Evolutionary conservation across 1,140 invertebrate genomes (phyloP).

Genomic region (Battus philenor): DNA sequence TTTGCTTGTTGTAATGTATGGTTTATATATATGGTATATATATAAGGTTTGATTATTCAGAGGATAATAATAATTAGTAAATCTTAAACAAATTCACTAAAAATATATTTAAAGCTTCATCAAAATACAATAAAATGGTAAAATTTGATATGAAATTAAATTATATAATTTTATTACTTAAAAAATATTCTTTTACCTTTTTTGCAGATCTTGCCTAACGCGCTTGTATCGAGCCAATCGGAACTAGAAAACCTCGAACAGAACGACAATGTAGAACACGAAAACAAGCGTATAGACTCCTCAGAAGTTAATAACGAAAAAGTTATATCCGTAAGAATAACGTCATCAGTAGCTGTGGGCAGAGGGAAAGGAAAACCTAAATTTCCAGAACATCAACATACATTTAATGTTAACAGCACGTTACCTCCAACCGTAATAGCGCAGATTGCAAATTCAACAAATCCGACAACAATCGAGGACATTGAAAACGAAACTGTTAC

Average conservation of each 20-base stretch:
- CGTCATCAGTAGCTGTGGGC: constrained; percentile 69
- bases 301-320: constrained; percentile 38
- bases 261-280: constrained; percentile 30
- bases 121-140: too few relatives aligned
- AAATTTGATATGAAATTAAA: too few relatives aligned
- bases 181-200: constrained; percentile 19
- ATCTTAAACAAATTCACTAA: too few relatives aligned
- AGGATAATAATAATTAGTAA: too few relatives aligned
- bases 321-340: constrained; percentile 73
- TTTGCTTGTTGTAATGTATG: too few relatives aligned
- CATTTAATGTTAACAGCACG: constrained; percentile 17
- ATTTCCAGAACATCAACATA: constrained; percentile 20
- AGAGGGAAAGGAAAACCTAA: constrained; percentile 40
- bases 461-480: constrained; percentile 25
- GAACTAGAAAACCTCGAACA: constrained; percentile 25
- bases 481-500: constrained; percentile 22
- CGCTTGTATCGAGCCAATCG: constrained; percentile 38
- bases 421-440: constrained; percentile 17
- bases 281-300: constrained; percentile 38
- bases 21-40: too few relatives aligned
- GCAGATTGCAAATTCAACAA: constrained; percentile 21
- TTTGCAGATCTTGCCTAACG: constrained; percentile 57
- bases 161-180: too few relatives aligned
- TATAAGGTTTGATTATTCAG: too few relatives aligned
- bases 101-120: too few relatives aligned